Evolutionary conservation across 2,888 invertebrate species (phyloP).

Genomic region (Deilephila elpenor): DNA sequence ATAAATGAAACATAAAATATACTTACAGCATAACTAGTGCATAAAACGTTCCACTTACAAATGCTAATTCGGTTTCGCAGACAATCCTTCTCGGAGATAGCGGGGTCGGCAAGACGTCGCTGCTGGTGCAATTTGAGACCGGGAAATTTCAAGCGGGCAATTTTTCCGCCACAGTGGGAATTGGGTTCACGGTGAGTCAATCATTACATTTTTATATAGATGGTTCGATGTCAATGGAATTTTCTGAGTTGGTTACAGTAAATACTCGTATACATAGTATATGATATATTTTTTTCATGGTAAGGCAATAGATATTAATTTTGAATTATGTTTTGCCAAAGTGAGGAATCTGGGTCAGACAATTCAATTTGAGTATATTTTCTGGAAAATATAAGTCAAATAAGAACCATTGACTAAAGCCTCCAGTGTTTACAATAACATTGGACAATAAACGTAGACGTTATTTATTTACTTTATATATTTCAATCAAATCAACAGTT

Average conservation of each 20-base stretch:
- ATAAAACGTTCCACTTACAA: conserved; percentile 2
- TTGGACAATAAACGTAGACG: background rate
- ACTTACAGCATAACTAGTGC: background rate
- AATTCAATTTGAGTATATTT: no score
- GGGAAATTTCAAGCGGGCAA: conserved; percentile 95
- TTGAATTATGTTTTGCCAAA: no score
- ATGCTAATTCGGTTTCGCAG: conserved; percentile 76
- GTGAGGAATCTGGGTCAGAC: no score
- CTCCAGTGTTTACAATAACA: background rate
- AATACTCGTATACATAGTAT: no score
- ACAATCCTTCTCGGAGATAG: conserved; percentile 97
- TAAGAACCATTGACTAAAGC: background rate
- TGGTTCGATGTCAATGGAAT: background rate
- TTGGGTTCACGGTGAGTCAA: conserved; percentile 96
- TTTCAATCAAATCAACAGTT: no score
- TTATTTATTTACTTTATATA: no score
- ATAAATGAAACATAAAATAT: no score
- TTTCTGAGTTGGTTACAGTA: background rate
- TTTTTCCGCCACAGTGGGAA: conserved; percentile 97
- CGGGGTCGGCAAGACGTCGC: conserved; percentile 96
- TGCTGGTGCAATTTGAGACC: conserved; percentile 96
- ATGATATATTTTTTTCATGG: no score
- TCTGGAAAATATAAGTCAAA: background rate
- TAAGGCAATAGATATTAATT: no score
- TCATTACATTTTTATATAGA: background rate